Percentiles rank a stretch among this genome's conserved stretches.
phyloP scores from a whole-genome alignment of 2,888 invertebrate genomes.

The Netelia inedita region DNA sequence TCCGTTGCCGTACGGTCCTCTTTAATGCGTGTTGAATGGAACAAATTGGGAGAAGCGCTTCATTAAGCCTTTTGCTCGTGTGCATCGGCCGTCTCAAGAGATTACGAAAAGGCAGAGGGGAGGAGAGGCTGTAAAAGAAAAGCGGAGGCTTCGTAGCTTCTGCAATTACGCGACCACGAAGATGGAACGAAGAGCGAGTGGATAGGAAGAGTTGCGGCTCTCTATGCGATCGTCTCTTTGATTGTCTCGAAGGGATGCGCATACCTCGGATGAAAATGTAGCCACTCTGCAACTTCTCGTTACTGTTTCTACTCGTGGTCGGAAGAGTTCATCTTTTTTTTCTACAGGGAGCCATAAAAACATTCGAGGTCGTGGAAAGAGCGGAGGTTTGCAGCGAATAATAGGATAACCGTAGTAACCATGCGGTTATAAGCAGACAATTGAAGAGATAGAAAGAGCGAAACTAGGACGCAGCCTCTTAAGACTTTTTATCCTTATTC shows the following conservation, averaged over 20 bases:
- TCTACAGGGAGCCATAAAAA: slow-evolving; percentile 28
- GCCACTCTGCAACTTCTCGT: neutral
- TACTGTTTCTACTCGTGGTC: slow-evolving; percentile 36
- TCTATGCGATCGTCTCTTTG: neutral
- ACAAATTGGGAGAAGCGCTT: slow-evolving; percentile 59
- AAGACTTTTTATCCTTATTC: slow-evolving; percentile 18
- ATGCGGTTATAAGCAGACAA: slow-evolving; percentile 10
- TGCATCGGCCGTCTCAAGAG: slow-evolving; percentile 34
- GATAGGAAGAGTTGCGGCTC: slow-evolving; percentile 4
- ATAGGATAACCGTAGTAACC: slow-evolving; percentile 16
- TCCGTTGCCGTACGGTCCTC: slow-evolving; percentile 20
- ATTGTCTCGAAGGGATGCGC: slow-evolving; percentile 45
- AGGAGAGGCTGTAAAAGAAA: slow-evolving; percentile 10
- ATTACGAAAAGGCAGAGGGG: slow-evolving; percentile 4
- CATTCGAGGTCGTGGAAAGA: slow-evolving; percentile 17
- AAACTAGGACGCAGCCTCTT: slow-evolving; percentile 29
- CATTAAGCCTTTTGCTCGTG: slow-evolving; percentile 53
- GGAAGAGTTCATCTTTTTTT: slow-evolving; percentile 29
- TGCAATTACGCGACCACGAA: slow-evolving; percentile 34
- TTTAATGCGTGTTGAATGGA: slow-evolving; percentile 61
- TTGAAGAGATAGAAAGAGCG: slow-evolving; percentile 24
- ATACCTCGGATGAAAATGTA: slow-evolving; percentile 2
- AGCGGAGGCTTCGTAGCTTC: slow-evolving; percentile 3
- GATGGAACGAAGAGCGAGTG: slow-evolving; percentile 5
- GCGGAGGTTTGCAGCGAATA: slow-evolving; percentile 4